Evolutionary conservation across 2,888 invertebrate species (phyloP), one percentile per base, ranked within the genome.

Genomic region (Anagyrus pseudococci): DNA sequence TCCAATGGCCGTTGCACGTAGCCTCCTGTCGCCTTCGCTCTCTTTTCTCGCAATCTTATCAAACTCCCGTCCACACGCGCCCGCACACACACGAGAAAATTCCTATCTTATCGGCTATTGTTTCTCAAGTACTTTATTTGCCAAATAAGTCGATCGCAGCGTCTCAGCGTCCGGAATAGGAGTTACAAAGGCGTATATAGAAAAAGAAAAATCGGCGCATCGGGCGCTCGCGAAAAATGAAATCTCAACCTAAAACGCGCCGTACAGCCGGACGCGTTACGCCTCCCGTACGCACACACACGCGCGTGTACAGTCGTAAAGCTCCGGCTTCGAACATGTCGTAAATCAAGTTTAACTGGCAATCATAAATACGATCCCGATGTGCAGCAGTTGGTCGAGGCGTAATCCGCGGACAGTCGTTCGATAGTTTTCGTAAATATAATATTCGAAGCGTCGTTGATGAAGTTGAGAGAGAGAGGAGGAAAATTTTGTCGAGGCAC

Each of bases 61-160:
- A 43, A 37, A 2, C 10, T 2, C 8, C 3, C 13, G 33, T 37
- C 13, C 8, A 43, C 49, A 33, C 17, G 13, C 40, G 29, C 52
- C 37, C 58, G 6, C 43, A 15, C 17, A 2, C 49, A 10, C 29
- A 22, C 19, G 15, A 50, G 37, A 37, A 2, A n/a, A n/a, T 4
- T 3, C 6, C n/a, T 56, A 79, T 79, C 79, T 80, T 79, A 80
- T 80, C 80, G 64, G 52, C 52, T 67, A 72, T 75, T 73, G 72
- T 73, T 73, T 73, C 55, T 74, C 72, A 72, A 75, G 73, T 76
- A 71, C 72, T 75, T 75, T 77, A 77, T 78, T 79, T 77, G 72
- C 70, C 68, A 56, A 59, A 53, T 52, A 52, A 56, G 49, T 13
- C 43, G 44, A 0, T 10, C 22, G 33, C 19, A 40, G 41, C 40